phyloP scores from a whole-genome alignment of 2,113 vertebrate genomes.

The Lipotes vexillifer region DNA sequence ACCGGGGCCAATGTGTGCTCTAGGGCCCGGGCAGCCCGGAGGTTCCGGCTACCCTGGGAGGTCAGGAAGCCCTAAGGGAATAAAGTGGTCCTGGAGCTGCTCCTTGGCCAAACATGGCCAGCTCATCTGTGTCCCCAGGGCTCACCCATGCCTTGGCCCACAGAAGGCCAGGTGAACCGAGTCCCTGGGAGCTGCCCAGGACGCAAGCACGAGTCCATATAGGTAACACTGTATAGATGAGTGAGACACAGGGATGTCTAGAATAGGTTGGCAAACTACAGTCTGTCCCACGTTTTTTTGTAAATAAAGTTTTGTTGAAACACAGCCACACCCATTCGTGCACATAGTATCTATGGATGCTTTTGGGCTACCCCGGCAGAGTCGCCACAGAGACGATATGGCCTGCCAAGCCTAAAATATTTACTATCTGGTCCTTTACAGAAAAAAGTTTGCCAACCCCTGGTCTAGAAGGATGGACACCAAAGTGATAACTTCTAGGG shows the following conservation, averaged over 20 bases:
- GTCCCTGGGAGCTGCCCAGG: background rate
- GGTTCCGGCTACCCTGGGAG: constrained; percentile 78
- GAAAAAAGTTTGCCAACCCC: background rate
- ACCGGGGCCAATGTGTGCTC: constrained; percentile 85
- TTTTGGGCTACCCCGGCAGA: background rate
- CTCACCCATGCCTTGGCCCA: background rate
- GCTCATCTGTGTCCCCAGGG: background rate
- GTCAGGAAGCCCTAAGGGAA: constrained; percentile 84
- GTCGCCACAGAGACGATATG: background rate
- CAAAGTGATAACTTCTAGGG: background rate
- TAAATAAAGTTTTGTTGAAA: background rate
- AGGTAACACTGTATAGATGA: background rate
- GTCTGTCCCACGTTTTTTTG: background rate
- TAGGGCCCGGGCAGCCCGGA: constrained; percentile 77
- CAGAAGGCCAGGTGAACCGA: background rate
- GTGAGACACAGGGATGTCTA: background rate
- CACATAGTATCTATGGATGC: no score
- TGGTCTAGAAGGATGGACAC: background rate
- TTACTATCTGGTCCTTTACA: background rate
- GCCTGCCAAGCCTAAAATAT: background rate
- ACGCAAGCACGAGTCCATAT: background rate
- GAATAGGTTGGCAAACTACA: background rate
- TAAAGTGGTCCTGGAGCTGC: background rate
- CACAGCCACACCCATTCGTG: background rate
- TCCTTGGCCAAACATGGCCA: background rate